A percentile compares a stretch with the other conserved stretches of the same genome.
Conservation (phyloP, 2,797 vertebrate genomes). For the Muscicapa comitata region DNA sequence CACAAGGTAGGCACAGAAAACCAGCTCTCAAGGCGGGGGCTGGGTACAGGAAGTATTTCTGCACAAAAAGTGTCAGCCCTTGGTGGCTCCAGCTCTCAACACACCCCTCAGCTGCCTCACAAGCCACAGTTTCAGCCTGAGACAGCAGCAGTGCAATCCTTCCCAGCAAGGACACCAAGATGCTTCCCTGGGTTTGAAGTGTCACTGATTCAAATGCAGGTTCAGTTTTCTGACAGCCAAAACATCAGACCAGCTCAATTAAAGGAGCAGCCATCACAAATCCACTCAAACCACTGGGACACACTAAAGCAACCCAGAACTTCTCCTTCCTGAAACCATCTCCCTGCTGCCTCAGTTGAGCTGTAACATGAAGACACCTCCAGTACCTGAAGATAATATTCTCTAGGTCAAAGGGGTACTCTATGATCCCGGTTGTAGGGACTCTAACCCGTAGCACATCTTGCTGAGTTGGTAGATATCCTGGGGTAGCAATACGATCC, state of each 20-base stretch:
- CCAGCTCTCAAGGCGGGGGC: background rate
- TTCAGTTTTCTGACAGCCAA: background rate
- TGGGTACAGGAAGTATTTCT: background rate
- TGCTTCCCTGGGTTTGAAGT: background rate
- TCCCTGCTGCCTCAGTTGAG: background rate
- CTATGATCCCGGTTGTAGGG: slow-evolving; percentile 96
- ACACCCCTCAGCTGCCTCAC: background rate
- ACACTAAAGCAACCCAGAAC: background rate
- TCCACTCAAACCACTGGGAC: background rate
- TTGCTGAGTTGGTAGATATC: slow-evolving; percentile 94
- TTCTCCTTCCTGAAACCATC: background rate
- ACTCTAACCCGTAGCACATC: slow-evolving; percentile 94
- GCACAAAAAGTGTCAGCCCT: background rate
- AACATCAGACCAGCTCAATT: background rate
- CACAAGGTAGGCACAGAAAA: background rate
- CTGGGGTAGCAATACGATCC: slow-evolving; percentile 86
- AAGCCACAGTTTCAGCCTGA: background rate
- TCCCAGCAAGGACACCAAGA: background rate
- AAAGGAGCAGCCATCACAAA: background rate
- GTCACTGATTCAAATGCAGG: background rate
- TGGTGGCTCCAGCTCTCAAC: background rate
- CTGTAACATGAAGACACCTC: background rate
- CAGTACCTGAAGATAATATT: slow-evolving; percentile 93
- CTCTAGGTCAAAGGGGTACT: slow-evolving; percentile 93
- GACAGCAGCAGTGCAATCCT: background rate